Evolutionary conservation across 2,888 invertebrate genomes (phyloP).

Genomic region (Drosophila phalerata): DNA sequence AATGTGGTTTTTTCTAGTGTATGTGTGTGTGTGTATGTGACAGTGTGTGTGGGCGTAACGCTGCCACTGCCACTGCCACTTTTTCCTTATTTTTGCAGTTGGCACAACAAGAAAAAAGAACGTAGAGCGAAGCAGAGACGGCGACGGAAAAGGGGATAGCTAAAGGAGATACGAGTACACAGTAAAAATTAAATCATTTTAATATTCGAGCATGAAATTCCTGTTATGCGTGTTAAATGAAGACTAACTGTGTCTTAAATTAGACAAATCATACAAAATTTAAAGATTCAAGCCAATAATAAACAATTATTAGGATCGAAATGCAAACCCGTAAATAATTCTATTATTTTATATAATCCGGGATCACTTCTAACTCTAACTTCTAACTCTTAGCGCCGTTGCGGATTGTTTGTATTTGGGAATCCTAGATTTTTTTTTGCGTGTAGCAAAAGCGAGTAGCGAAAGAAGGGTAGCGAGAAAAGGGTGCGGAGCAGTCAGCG

Average conservation of each 20-base stretch:
- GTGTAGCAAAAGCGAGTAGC: neutral
- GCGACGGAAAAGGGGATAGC: neutral
- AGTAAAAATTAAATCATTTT: neutral
- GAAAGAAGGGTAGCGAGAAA: neutral
- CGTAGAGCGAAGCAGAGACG: neutral
- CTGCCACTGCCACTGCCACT: slow-evolving; percentile 25
- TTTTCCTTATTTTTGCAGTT: slow-evolving; percentile 37
- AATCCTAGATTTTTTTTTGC: neutral
- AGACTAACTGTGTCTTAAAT: too few relatives aligned
- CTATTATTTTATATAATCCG: too few relatives aligned
- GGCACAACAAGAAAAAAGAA: slow-evolving; percentile 41
- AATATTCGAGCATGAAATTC: neutral
- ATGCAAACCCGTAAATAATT: too few relatives aligned
- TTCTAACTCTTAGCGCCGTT: too few relatives aligned
- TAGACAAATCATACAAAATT: too few relatives aligned
- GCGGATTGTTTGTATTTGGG: neutral
- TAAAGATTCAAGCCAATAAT: too few relatives aligned
- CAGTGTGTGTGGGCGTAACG: slow-evolving; percentile 39
- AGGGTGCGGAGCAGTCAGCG: neutral
- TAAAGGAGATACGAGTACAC: neutral
- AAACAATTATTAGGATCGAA: too few relatives aligned
- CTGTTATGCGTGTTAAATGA: too few relatives aligned
- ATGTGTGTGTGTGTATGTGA: slow-evolving; percentile 3
- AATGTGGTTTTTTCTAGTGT: slow-evolving; percentile 69
- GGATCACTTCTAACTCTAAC: too few relatives aligned